Evolutionary conservation across 2,797 vertebrate genomes (phyloP).

Genomic region (Artibeus lituratus): DNA sequence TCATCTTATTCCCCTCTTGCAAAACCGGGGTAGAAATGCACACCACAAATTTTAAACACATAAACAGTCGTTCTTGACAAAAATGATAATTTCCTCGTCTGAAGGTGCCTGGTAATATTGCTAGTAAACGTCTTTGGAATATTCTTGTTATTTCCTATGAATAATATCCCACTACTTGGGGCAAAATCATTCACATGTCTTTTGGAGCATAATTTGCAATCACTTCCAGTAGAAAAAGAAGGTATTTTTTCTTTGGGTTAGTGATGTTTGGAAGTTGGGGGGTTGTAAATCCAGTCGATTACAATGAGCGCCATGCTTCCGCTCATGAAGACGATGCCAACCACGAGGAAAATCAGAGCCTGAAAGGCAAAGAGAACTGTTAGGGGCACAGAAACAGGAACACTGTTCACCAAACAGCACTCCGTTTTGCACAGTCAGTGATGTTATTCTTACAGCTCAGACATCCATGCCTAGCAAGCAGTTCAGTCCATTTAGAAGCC

Average conservation of each 20-base stretch:
- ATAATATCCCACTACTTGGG: slow-evolving; percentile 59
- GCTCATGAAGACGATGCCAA: slow-evolving; percentile 95
- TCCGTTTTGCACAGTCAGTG: not conserved
- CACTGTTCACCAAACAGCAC: not conserved
- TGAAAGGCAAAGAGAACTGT: slow-evolving; percentile 72
- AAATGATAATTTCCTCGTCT: slow-evolving; percentile 67
- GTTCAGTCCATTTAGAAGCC: not conserved
- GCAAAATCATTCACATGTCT: slow-evolving; percentile 54
- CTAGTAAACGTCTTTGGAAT: slow-evolving; percentile 81
- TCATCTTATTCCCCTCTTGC: slow-evolving; percentile 63
- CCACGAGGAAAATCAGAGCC: slow-evolving; percentile 91
- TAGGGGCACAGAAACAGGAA: not conserved
- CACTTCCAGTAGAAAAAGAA: slow-evolving; percentile 56
- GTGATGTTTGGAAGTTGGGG: slow-evolving; percentile 87
- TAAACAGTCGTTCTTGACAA: slow-evolving; percentile 70
- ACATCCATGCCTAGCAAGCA: not conserved
- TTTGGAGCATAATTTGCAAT: slow-evolving; percentile 70
- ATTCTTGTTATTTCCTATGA: slow-evolving; percentile 75
- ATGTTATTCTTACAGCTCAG: not conserved
- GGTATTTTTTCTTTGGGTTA: slow-evolving; percentile 79
- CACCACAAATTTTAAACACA: slow-evolving; percentile 70
- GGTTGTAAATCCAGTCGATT: slow-evolving; percentile 95
- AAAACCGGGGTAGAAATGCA: slow-evolving; percentile 66
- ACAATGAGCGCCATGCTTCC: slow-evolving; percentile 95
- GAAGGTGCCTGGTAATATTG: slow-evolving; percentile 61